These are phyloP conservation scores for Mastigias papua DNA, from an alignment of 30 jellyfish, hydroid and myxozoan genomes.

Conservation along the genomic window DNA sequence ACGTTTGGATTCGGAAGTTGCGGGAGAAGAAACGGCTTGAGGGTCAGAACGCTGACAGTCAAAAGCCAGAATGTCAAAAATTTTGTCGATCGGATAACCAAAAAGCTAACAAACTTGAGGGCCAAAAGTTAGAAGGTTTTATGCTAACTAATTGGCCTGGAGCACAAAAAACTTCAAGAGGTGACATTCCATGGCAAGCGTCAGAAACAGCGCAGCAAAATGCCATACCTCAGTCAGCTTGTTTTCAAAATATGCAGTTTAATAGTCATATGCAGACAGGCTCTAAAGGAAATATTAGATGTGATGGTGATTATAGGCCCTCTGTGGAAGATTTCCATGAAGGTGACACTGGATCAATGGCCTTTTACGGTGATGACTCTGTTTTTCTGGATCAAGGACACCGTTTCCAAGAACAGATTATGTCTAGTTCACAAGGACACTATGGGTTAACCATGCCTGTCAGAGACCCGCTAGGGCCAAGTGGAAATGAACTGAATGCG, in stretches of 20 bases:
- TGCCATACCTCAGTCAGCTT: neutral
- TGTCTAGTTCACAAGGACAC: conserved; percentile 66
- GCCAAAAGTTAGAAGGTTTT: neutral
- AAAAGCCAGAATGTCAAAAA: conserved; percentile 39
- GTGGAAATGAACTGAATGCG: conserved; percentile 42
- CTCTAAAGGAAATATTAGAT: conserved; percentile 8
- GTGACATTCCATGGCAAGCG: neutral
- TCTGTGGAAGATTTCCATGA: conserved; percentile 34
- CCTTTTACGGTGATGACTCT: conserved; percentile 2
- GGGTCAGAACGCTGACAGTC: conserved; percentile 11
- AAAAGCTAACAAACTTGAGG: neutral
- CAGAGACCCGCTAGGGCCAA: conserved; percentile 30
- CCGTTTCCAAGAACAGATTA: conserved; percentile 36
- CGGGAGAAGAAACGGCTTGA: conserved; percentile 12
- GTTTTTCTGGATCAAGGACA: conserved; percentile 35
- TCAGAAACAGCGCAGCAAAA: neutral
- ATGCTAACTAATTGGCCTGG: neutral
- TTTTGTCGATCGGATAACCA: neutral
- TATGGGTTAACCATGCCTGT: conserved; percentile 63
- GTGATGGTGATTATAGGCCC: conserved; percentile 19
- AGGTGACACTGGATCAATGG: conserved; percentile 12
- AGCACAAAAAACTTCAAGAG: neutral
- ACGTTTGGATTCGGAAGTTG: conserved; percentile 64
- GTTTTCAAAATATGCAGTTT: conserved; percentile 9
- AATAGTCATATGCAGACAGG: conserved; percentile 19